Evolutionary conservation across 2,888 invertebrate species (phyloP).

Genomic region (Creontiades dilutus): DNA sequence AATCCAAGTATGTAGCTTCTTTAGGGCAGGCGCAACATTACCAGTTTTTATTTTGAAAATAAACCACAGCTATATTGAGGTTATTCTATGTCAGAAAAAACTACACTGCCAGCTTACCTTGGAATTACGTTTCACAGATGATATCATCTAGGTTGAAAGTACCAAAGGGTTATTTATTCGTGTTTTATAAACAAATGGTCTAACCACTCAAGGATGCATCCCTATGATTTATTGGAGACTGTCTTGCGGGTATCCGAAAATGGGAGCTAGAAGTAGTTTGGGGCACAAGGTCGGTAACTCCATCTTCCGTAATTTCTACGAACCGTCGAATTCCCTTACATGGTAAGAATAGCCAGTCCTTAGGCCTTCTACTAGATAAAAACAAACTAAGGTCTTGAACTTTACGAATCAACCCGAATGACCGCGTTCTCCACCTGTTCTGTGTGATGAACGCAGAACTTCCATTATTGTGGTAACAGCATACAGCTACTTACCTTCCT

Average conservation of each 20-base stretch:
- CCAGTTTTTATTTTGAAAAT: too few species aligned
- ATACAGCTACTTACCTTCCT: too few species aligned
- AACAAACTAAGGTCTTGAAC: neutral
- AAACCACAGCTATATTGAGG: too few species aligned
- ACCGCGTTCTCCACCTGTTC: too few species aligned
- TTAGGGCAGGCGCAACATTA: too few species aligned
- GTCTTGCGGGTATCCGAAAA: neutral
- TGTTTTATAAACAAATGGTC: neutral
- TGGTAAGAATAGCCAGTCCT: neutral
- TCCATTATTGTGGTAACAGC: too few species aligned
- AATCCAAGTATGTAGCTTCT: too few species aligned
- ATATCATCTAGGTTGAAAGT: too few species aligned
- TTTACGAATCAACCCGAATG: neutral
- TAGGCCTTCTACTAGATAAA: neutral
- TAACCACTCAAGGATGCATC: neutral
- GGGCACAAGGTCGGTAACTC: slow-evolving; percentile 22
- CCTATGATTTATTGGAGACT: neutral
- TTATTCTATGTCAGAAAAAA: too few species aligned
- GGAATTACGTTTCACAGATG: too few species aligned
- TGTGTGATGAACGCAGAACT: too few species aligned
- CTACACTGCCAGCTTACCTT: too few species aligned
- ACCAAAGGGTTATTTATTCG: neutral
- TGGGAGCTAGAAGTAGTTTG: neutral
- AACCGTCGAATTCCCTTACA: slow-evolving; percentile 21
- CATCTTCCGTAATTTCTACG: neutral